Percentiles rank a stretch among this genome's conserved stretches.
Conservation (phyloP, 2,113 vertebrate genomes). For the Colossoma macropomum region DNA sequence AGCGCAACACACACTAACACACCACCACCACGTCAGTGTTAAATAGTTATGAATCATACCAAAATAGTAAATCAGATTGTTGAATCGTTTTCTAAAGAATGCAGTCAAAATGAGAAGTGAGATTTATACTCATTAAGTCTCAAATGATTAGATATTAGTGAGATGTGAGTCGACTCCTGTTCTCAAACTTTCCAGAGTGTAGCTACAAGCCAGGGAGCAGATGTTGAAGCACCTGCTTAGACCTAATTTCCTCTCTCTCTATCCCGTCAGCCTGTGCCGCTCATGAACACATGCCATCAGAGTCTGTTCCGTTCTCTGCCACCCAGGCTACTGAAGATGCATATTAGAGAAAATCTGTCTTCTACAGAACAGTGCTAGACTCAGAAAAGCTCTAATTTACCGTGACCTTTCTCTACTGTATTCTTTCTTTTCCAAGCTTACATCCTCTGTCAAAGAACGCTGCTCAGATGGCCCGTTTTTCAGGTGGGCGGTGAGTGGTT, state of each 20-base stretch:
- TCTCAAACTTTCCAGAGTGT: neutral
- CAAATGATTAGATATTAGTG: neutral
- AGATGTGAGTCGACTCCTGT: neutral
- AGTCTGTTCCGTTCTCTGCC: slow-evolving; percentile 2
- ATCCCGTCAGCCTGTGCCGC: slow-evolving; percentile 18
- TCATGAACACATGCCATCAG: neutral
- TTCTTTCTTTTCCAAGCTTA: neutral
- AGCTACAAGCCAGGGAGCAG: slow-evolving; percentile 25
- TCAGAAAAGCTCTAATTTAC: neutral
- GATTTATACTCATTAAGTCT: neutral
- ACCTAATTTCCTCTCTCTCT: slow-evolving; percentile 19
- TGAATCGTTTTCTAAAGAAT: too few species aligned
- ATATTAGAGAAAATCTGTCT: neutral
- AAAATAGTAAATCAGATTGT: too few species aligned
- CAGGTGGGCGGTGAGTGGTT: neutral
- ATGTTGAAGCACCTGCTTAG: slow-evolving; percentile 24
- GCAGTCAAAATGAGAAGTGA: too few species aligned
- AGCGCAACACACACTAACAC: too few species aligned
- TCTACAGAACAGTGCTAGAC: neutral
- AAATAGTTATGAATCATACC: too few species aligned
- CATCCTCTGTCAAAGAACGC: neutral
- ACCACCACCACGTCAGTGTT: too few species aligned
- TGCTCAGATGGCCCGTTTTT: neutral
- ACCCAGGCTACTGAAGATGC: neutral
- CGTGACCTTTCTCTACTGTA: neutral